A percentile compares a stretch with the other conserved stretches of the same genome.
Conservation (phyloP, 2,113 vertebrate genomes). For the Steatornis caripensis region DNA sequence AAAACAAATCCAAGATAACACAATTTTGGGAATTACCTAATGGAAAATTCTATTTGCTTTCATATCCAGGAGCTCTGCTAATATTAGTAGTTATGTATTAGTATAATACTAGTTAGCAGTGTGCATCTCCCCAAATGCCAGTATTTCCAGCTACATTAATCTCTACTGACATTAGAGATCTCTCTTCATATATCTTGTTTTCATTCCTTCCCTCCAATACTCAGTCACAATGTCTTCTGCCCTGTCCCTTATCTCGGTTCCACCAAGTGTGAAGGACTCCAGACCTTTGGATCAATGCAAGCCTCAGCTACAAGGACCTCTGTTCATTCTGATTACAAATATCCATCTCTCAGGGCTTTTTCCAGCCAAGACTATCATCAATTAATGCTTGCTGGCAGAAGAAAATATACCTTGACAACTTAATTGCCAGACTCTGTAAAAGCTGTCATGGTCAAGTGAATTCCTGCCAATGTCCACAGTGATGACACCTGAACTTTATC, state of each 20-base stretch:
- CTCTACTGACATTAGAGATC: background rate
- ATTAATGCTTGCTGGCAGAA: slow-evolving; percentile 1
- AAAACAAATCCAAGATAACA: slow-evolving; percentile 3
- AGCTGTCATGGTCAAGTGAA: slow-evolving; percentile 28
- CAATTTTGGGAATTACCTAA: background rate
- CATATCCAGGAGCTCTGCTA: background rate
- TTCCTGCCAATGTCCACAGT: slow-evolving; percentile 24
- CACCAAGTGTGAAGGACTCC: background rate
- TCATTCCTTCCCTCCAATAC: background rate
- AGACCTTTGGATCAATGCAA: background rate
- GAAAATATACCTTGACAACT: slow-evolving; percentile 40
- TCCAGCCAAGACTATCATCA: background rate
- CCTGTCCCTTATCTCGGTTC: background rate
- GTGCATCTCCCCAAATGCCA: background rate
- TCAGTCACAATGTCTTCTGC: background rate
- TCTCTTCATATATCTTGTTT: background rate
- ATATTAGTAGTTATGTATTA: no score
- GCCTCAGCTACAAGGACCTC: background rate
- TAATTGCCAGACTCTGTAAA: slow-evolving; percentile 26
- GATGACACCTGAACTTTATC: slow-evolving; percentile 3
- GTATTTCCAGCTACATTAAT: background rate
- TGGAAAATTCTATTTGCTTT: slow-evolving; percentile 19
- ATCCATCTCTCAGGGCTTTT: background rate
- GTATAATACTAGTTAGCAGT: no score
- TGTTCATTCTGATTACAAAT: background rate